Evolutionary conservation across 2,113 vertebrate genomes (phyloP), one percentile per base, ranked within the genome.

Genomic region (Callochromis pleurospilus): DNA sequence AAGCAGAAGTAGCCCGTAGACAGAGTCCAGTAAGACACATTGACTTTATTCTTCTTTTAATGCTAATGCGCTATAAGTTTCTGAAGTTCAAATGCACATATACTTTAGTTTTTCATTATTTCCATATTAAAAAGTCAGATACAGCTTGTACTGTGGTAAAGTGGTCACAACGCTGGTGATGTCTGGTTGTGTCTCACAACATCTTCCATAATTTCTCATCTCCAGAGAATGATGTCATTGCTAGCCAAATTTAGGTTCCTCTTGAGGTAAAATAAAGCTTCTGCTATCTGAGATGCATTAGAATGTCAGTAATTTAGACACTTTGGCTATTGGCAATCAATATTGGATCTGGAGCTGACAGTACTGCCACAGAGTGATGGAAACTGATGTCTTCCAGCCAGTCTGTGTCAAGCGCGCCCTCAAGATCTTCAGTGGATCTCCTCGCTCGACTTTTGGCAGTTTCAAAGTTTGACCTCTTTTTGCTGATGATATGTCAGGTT

Each of bases 341-440:
- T 77, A 51, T 33, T 51, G 45, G 5, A 77, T 51, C 45, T 51
- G 73, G 45, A 77, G 73, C 45, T 77, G 42, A 77, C 45, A 51
- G 29, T 77, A 77, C 26, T 77, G 73, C 15, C 45, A 51, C 45
- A 77, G 26, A 51, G 45, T 0, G 10, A 51, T 77, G 73, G 73
- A 31, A 51, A 77, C 15, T 4, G 45, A 51, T 77, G 24, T 77
- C 17, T 31, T 51, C 1, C 73, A 49, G 42, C 10, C 26, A 13
- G 73, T 31, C 0, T 13, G 17, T 33, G 0, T 47, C 68, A 7
- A 14, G 21, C 9, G n/a, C 3, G 0, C 24, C 45, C 6, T 31
- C 10, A n/a, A 8, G 45, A 51, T 31, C 45, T 77, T 77, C 73
- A 77, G 73, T 3, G 45, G 42, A 49, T 49, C 70, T 77, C 9